Evolutionary conservation across 2,797 vertebrate species (phyloP).

Genomic region (Limnodromus scolopaceus): DNA sequence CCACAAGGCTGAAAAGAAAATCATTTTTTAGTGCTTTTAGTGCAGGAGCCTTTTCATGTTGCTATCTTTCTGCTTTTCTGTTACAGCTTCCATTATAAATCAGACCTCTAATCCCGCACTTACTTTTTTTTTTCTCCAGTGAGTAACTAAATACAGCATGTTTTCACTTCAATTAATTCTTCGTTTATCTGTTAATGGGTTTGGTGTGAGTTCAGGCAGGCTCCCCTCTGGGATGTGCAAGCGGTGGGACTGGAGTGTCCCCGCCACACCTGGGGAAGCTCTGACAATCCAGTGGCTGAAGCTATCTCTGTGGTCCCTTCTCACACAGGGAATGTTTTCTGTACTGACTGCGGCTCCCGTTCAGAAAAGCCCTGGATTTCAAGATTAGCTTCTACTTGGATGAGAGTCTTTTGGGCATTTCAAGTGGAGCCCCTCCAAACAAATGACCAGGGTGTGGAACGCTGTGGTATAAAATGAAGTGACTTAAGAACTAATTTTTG

Average conservation of each 20-base stretch:
- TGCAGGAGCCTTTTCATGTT: not conserved
- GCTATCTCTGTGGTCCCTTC: not conserved
- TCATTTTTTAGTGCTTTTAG: not conserved
- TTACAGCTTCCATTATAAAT: not conserved
- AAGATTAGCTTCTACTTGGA: not conserved
- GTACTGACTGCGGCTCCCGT: not conserved
- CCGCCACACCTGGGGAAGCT: not conserved
- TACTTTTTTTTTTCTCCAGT: not conserved
- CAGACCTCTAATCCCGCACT: not conserved
- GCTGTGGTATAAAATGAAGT: not conserved
- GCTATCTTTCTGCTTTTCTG: not conserved
- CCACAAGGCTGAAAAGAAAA: not conserved
- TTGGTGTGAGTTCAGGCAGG: not conserved
- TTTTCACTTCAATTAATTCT: not conserved
- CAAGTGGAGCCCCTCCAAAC: not conserved
- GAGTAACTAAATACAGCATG: not conserved
- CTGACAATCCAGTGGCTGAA: not conserved
- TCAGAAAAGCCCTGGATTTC: not conserved
- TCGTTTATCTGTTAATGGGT: not conserved
- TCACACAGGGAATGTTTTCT: fast-evolving
- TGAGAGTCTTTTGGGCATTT: not conserved
- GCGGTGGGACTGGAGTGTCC: not conserved
- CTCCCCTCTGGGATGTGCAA: not conserved
- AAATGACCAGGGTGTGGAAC: not conserved
- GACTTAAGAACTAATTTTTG: not conserved